Base-by-base conservation (phyloP, 1,140 invertebrate species). In the Nasonia vitripennis region DNA sequence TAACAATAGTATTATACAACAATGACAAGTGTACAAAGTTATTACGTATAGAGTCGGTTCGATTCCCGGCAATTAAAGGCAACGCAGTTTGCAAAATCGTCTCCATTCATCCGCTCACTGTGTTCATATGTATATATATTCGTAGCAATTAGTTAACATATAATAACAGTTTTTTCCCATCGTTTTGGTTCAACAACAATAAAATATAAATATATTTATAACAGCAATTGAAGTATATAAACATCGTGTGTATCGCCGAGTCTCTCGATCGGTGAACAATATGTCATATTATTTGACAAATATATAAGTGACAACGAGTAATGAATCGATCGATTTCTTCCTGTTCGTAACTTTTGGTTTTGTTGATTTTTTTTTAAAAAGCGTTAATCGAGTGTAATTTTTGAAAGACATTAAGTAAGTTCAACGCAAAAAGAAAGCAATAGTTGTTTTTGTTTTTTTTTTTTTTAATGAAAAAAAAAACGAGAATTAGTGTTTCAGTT, bases 291-390 rank as follows among this genome's bases (percentile, higher is more conserved):
- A 79, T 48, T 62, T 17, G 55, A 74, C 20, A 27, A 10, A 37
- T 37, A 37, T 37, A 37, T 37, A 37, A n/a, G 3, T 45, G 23
- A 45, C 11, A 80, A 75, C 78, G 73, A 81, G 78, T 70, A 85
- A 81, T 81, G 71, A 85, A 85, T 85, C 37, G 78, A 83, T 87
- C 84, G 78, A 77, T 86, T 81, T 83, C 55, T 85, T 73, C 48
- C 48, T 67, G n/a, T 62, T 55, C 77, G 31, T 81, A 48, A 78
- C 11, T 51, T 81, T 84, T 75, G 45, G 73, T 14, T 55, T 80
- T 70, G 31, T 31, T 37, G 3, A 37, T 37, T 37, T 37, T 37
- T 70, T 74, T 78, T 45, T 67, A 80, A 71, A 85, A 74, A 45
- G 34, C 55, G 37, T 85, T 78, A 78, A 70, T 74, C 45, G 20